These are phyloP conservation scores for Xenopus borealis DNA, from an alignment of 2,113 vertebrate species.

Conservation along the genomic window DNA sequence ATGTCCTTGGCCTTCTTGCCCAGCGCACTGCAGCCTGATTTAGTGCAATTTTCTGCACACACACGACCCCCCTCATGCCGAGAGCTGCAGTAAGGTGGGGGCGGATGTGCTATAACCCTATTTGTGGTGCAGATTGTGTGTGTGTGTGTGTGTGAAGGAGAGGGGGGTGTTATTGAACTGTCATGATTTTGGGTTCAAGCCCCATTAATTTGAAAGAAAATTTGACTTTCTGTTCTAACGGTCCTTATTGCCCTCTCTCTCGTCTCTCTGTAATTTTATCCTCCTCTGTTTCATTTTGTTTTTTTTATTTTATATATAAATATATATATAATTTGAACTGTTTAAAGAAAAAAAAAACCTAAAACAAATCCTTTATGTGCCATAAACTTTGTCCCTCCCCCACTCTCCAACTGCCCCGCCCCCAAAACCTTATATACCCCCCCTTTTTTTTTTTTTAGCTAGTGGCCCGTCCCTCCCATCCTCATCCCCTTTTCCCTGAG, in stretches of 20 bases:
- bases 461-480: neutral
- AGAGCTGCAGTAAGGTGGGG: conserved; percentile 20
- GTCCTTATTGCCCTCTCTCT: neutral
- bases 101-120: conserved; percentile 13
- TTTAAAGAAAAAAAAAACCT: conserved; percentile 17
- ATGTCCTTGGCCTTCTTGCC: neutral
- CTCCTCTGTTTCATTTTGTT: conserved; percentile 12
- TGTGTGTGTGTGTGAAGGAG: conserved; percentile 7
- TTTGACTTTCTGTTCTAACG: conserved; percentile 2
- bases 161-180: conserved; percentile 12
- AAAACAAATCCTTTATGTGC: conserved; percentile 37
- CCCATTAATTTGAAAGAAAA: conserved; percentile 36
- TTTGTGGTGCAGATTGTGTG: conserved; percentile 14
- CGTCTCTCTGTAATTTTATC: conserved; percentile 37
- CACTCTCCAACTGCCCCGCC: neutral
- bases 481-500: neutral
- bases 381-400: conserved; percentile 32
- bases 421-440: neutral
- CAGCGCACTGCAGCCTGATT: conserved; percentile 7
- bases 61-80: conserved; percentile 7
- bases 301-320: conserved; percentile 44
- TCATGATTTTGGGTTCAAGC: conserved; percentile 13
- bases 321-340: conserved; percentile 47
- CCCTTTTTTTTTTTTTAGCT: conserved; percentile 29
- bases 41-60: conserved; percentile 32